Evolutionary conservation across 2,888 invertebrate genomes (phyloP), one percentile per base, ranked within the genome.

Genomic region (Tachystola acroxantha): DNA sequence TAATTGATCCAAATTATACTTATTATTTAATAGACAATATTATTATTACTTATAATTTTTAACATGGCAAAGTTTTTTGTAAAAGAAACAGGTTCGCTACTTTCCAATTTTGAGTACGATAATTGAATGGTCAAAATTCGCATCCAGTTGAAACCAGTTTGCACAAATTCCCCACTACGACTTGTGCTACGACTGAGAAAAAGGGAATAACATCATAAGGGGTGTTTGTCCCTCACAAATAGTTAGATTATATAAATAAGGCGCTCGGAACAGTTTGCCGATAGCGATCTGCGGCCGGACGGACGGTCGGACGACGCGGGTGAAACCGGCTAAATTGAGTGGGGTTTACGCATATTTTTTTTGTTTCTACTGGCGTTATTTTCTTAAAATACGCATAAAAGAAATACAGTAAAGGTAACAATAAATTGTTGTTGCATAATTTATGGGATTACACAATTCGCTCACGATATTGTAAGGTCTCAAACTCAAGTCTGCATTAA

Each of bases 201-300:
- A 64, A 50, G 51, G 57, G 61, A 66, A 64, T 57, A 66, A 59
- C 58, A 58, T 57, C 52, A 60, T 64, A 66, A 74, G 65, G 82
- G 76, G 76, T 76, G 76, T 71, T 77, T 74, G 79, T 81, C 80
- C 82, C 79, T 75, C 66, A 61, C 77, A 80, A 84, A 84, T 78
- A 80, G 81, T 80, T 73, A 84, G 81, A 84, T 86, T 84, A 82
- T 81, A 84, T 84, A 85, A 85, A 85, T 85, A 85, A 84, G 78
- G 71, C 79, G 76, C 70, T 68, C 73, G 66, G 70, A 71, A 74
- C 72, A 68, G 71, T 71, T 72, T 69, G 62, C 56, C 67, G 82
- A 84, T 84, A 74, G 73, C 57, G 67, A 84, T 82, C 84, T 76
- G 78, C 51, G 75, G 77, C 60, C 67, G 64, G 64, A 47, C 50